A percentile compares a stretch with the other conserved stretches of the same genome.
These are phyloP conservation scores for Catocala nupta DNA, from an alignment of 2,888 invertebrate genomes.

Conservation along the genomic window DNA sequence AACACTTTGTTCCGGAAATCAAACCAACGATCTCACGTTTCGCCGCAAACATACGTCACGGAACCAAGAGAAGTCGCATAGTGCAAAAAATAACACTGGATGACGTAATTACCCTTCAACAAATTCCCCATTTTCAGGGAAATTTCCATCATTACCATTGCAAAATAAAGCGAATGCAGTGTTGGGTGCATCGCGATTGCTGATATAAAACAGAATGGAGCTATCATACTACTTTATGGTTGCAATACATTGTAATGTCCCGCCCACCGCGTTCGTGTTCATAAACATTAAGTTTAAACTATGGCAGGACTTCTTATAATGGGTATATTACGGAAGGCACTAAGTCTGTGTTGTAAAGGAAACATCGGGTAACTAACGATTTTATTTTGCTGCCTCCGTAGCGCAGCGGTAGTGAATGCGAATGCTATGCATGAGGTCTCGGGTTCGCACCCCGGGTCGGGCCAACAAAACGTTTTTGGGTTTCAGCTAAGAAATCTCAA, in stretches of 20 bases:
- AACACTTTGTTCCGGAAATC: too few relatives aligned
- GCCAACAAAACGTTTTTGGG: too few relatives aligned
- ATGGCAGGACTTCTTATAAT: neutral
- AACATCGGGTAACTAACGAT: too few relatives aligned
- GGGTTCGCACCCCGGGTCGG: too few relatives aligned
- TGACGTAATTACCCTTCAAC: neutral
- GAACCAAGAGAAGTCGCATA: neutral
- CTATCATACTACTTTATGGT: slow-evolving; percentile 40
- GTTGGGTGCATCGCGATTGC: slow-evolving; percentile 18
- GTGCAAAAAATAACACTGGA: neutral
- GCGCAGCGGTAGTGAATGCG: too few relatives aligned
- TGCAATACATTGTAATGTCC: slow-evolving; percentile 33
- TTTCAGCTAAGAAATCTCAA: too few relatives aligned
- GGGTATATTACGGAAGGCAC: too few relatives aligned
- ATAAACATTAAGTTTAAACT: slow-evolving; percentile 1
- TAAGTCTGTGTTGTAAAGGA: too few relatives aligned
- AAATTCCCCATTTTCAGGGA: slow-evolving; percentile 6
- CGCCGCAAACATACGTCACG: neutral
- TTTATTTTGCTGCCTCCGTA: too few relatives aligned
- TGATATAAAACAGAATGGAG: slow-evolving; percentile 34
- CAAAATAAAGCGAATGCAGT: slow-evolving; percentile 25
- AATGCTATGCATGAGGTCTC: too few relatives aligned
- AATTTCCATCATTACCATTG: slow-evolving; percentile 27
- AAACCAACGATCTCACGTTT: too few relatives aligned
- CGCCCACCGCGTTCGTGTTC: slow-evolving; percentile 26